Evolutionary conservation across 2,888 invertebrate species (phyloP).

Genomic region (Stegophylla sp.): DNA sequence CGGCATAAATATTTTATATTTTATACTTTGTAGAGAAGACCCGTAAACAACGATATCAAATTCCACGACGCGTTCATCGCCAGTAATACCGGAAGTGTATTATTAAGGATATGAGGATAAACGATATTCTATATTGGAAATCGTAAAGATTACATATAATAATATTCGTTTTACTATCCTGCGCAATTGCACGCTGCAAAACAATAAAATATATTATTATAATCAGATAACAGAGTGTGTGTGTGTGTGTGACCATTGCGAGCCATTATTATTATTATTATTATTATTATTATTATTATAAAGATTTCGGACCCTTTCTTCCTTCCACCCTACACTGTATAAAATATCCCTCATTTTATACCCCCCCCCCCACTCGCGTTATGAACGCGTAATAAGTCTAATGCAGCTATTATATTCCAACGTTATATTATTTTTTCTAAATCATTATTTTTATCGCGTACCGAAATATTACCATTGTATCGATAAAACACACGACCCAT

Average conservation of each 20-base stretch:
- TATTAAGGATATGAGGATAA: background rate
- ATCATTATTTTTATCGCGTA: background rate
- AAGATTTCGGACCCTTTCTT: conserved; percentile 12
- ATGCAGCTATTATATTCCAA: background rate
- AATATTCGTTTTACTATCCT: conserved; percentile 28
- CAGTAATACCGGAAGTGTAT: background rate
- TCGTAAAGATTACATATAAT: conserved; percentile 1
- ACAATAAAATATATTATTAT: conserved; percentile 27
- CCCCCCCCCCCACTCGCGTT: background rate
- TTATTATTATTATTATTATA: conserved; percentile 9
- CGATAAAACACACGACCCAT: background rate
- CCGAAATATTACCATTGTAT: background rate
- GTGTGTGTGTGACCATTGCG: background rate
- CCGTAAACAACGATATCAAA: background rate
- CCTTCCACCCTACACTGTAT: background rate
- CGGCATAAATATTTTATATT: background rate
- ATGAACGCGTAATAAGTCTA: background rate
- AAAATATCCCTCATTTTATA: background rate
- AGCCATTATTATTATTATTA: conserved; percentile 23
- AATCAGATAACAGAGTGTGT: conserved; percentile 3
- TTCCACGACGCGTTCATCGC: background rate
- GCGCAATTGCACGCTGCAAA: too few relatives aligned
- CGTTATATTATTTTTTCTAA: background rate
- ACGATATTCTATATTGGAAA: background rate
- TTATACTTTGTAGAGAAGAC: background rate